A percentile compares a stretch with the other conserved stretches of the same genome.
These are phyloP conservation scores for Drosophila watanabei DNA, from an alignment of 1,140 invertebrate genomes.

Conservation along the genomic window DNA sequence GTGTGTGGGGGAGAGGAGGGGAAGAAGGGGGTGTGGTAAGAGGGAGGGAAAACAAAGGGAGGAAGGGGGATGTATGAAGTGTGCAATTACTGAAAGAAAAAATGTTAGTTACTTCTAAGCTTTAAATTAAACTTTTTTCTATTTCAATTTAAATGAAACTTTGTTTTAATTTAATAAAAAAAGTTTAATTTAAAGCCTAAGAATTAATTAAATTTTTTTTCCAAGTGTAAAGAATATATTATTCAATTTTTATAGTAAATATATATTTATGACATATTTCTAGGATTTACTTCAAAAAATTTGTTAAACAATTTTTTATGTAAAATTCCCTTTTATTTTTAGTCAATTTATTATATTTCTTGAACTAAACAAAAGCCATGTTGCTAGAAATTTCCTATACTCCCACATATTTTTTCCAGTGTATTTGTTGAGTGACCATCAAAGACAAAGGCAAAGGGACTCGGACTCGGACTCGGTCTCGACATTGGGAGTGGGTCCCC, in stretches of 20 bases:
- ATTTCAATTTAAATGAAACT: neutral
- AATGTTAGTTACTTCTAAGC: rapidly evolving
- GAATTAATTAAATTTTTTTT: too few species aligned
- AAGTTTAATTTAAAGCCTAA: too few species aligned
- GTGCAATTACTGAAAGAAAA: neutral
- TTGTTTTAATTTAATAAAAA: neutral
- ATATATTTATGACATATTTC: too few species aligned
- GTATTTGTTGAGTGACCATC: constrained; percentile 10
- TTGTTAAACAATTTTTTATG: too few species aligned
- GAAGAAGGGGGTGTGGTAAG: neutral
- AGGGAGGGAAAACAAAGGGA: neutral
- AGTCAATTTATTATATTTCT: too few species aligned
- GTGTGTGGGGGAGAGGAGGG: constrained; percentile 4
- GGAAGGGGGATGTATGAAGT: neutral
- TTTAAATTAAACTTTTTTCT: neutral
- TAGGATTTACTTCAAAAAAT: too few species aligned
- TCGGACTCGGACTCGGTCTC: too few species aligned
- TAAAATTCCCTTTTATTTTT: neutral
- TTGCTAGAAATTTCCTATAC: neutral
- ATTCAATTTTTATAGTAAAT: too few species aligned
- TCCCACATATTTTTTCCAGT: neutral
- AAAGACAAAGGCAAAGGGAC: neutral
- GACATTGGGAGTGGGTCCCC: too few species aligned
- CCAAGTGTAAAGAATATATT: too few species aligned
- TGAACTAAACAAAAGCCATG: neutral